Percentiles rank a stretch among this genome's conserved stretches.
Conservation (phyloP, 2,888 invertebrate species). For the Geotrupes spiniger region DNA sequence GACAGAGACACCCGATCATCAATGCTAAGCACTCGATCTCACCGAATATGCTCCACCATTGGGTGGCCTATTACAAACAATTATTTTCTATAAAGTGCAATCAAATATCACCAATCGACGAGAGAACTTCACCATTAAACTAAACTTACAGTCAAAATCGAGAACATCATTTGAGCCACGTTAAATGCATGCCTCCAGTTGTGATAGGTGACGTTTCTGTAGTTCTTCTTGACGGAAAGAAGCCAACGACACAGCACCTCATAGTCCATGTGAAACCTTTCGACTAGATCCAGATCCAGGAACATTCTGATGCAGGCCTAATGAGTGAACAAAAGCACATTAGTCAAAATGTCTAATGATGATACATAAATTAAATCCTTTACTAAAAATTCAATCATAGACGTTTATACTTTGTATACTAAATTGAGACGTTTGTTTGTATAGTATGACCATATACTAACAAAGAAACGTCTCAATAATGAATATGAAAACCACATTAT, state of each 20-base stretch:
- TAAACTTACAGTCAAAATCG: slow-evolving; percentile 78
- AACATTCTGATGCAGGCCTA: slow-evolving; percentile 92
- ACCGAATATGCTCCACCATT: slow-evolving; percentile 91
- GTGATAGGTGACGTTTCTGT: slow-evolving; percentile 91
- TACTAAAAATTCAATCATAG: too few relatives aligned
- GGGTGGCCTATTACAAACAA: slow-evolving; percentile 67
- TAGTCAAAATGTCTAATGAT: too few relatives aligned
- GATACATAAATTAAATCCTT: slow-evolving; percentile 4
- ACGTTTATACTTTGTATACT: too few relatives aligned
- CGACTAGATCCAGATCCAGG: slow-evolving; percentile 87
- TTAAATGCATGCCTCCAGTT: slow-evolving; percentile 98
- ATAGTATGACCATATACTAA: too few relatives aligned
- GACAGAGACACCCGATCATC: slow-evolving; percentile 90
- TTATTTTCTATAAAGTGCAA: too few relatives aligned
- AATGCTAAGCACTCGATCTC: slow-evolving; percentile 89
- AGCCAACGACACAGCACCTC: slow-evolving; percentile 88
- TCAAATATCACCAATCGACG: not conserved
- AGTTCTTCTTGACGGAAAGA: slow-evolving; percentile 91
- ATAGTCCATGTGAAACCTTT: slow-evolving; percentile 90
- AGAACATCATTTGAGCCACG: slow-evolving; percentile 97
- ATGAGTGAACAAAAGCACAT: slow-evolving; percentile 32
- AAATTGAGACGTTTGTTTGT: too few relatives aligned
- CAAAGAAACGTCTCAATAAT: too few relatives aligned
- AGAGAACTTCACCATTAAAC: too few relatives aligned
- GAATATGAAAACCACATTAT: too few relatives aligned